Percentiles rank a stretch among this genome's conserved stretches.
Evolutionary conservation across 2,113 vertebrate species (phyloP).

Genomic region (Leucopsar rothschildi): DNA sequence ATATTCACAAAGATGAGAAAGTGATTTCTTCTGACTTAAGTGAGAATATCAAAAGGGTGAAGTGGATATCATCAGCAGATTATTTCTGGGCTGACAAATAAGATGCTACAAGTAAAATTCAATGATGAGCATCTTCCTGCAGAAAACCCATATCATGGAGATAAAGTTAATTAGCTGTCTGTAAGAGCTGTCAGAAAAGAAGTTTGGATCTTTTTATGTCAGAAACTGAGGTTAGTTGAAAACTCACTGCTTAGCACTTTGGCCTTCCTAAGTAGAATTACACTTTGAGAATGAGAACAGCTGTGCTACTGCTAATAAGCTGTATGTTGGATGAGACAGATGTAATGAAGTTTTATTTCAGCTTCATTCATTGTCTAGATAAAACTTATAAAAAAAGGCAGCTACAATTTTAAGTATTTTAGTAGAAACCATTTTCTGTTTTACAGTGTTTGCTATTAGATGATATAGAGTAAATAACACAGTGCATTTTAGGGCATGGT

Average conservation of each 20-base stretch:
- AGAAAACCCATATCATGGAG: not conserved
- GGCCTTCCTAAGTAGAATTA: not conserved
- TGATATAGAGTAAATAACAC: not conserved
- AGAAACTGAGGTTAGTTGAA: not conserved
- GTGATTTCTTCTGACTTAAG: not conserved
- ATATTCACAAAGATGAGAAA: not conserved
- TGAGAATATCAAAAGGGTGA: not conserved
- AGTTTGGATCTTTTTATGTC: not conserved
- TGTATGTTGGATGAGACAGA: not conserved
- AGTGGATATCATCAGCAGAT: not conserved
- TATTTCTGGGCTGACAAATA: not conserved
- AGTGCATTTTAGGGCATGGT: not conserved
- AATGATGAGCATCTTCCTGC: not conserved
- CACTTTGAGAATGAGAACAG: not conserved
- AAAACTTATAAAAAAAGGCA: not conserved
- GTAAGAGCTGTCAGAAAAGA: not conserved
- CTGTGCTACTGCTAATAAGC: not conserved
- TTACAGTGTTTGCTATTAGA: not conserved
- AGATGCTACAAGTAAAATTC: not conserved
- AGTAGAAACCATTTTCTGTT: not conserved
- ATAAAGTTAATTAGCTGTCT: not conserved
- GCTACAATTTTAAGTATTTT: not conserved
- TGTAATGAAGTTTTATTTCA: not conserved
- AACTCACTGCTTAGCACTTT: not conserved
- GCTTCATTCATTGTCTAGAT: not conserved